Evolutionary conservation across 2,797 vertebrate genomes (phyloP), one percentile per base, ranked within the genome.

Genomic region (Urosaurus nigricauda): DNA sequence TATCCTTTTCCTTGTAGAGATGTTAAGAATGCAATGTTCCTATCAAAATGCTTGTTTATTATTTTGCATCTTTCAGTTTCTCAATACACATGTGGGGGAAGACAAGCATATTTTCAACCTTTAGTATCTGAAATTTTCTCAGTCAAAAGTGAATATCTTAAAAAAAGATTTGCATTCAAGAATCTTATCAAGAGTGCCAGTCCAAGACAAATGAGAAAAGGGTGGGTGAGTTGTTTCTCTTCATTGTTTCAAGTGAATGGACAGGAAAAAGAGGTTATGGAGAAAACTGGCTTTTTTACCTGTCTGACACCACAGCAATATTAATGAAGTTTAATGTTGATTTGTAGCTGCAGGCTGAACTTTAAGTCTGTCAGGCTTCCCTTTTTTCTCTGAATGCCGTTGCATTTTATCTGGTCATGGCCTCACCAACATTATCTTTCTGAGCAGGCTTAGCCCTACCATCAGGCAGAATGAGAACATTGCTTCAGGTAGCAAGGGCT

Each of bases 1-100:
- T 97, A 98, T 98, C 98, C 98, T 98, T 95, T 86, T 97, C 95
- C 96, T 95, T 97, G 96, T 94, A 97, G 97, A 97, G 96, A 97
- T 95, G 94, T 96, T 94, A 96, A 96, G 94, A 95, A 90, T 96
- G 92, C 91, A 94, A 94, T 95, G 96, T 94, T 96, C 93, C 95
- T 96, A 92, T 95, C 80, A 96, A 96, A 96, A 96, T 93, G 89
- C 93, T 95, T 71, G 91, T 93, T 95, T 95, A 92, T 93, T 94
- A 92, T 95, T 96, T 95, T 83, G 92, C 95, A 94, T 96, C 91
- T 87, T 92, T 95, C 90, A 84, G 94, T 96, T 93, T 94, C 63
- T 63, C 80, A 92, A 93, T 94, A 95, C 93, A 93, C 87, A 89
- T 92, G 71, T 70, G 65, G 83, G 89, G 91, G 91, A 84, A 93